Evolutionary conservation across 1,140 invertebrate species (phyloP).

Genomic region (Hycleus cichorii): DNA sequence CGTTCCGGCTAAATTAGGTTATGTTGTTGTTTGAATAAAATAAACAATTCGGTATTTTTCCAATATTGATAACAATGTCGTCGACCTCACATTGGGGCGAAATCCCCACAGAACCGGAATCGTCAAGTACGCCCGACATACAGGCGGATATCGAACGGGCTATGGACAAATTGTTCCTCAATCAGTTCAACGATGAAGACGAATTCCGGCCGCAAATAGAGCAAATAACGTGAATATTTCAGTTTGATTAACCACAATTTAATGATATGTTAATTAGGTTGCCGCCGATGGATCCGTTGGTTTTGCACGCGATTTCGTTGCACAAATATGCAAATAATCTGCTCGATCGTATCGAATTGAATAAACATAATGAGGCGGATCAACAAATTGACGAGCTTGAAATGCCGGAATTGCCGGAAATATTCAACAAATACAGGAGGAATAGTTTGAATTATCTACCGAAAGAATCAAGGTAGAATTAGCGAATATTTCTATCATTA

Average conservation of each 20-base stretch:
- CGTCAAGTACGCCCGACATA: conserved; percentile 24
- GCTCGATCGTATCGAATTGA: conserved; percentile 31
- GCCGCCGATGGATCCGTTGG: conserved; percentile 32
- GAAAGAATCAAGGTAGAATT: conserved; percentile 11
- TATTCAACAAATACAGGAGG: conserved; percentile 20
- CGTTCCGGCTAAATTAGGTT: too few species aligned
- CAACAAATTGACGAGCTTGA: conserved; percentile 28
- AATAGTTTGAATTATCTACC: conserved; percentile 34
- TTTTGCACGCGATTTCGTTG: conserved; percentile 33
- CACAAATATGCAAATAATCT: conserved; percentile 36
- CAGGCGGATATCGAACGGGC: conserved; percentile 33
- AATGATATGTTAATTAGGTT: conserved; percentile 19
- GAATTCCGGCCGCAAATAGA: conserved; percentile 16
- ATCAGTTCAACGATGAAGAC: conserved; percentile 26
- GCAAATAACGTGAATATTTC: conserved; percentile 19
- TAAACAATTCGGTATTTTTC: too few species aligned
- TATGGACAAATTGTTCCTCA: conserved; percentile 34
- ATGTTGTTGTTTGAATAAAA: too few species aligned
- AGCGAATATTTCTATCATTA: too few species aligned
- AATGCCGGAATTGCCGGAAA: conserved; percentile 30
- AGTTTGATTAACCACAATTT: background rate
- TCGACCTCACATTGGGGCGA: conserved; percentile 27
- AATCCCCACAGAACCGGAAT: conserved; percentile 14
- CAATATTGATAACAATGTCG: too few species aligned
- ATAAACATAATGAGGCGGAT: conserved; percentile 23